Evolutionary conservation across 2,888 invertebrate species (phyloP).

Genomic region (Temnothorax rugatulus): DNA sequence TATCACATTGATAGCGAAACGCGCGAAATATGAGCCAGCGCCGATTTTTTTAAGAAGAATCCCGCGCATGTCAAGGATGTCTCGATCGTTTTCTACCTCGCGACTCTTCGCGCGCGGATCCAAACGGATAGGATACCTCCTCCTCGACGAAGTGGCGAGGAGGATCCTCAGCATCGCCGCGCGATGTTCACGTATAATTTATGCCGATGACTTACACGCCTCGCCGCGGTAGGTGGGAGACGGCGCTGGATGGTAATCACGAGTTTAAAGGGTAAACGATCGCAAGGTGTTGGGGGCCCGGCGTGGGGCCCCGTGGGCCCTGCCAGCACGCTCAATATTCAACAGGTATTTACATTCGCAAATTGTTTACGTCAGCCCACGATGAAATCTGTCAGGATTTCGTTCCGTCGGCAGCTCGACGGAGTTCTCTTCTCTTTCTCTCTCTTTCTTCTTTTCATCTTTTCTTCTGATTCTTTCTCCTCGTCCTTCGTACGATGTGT

Average conservation of each 20-base stretch:
- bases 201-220: slow-evolving; percentile 76
- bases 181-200: slow-evolving; percentile 77
- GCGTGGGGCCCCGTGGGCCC: slow-evolving; percentile 75
- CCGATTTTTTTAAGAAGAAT: neutral
- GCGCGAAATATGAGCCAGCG: neutral
- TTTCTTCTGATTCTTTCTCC: neutral
- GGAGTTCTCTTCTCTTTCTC: slow-evolving; percentile 33
- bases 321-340: slow-evolving; percentile 81
- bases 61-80: slow-evolving; percentile 32
- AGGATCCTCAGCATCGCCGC: slow-evolving; percentile 57
- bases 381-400: slow-evolving; percentile 85
- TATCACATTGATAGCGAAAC: neutral
- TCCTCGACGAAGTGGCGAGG: slow-evolving; percentile 33
- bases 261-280: slow-evolving; percentile 82
- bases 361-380: slow-evolving; percentile 85
- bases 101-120: neutral
- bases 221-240: slow-evolving; percentile 73
- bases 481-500: neutral
- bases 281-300: slow-evolving; percentile 77
- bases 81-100: slow-evolving; percentile 44
- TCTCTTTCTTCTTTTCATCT: neutral
- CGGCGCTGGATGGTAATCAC: slow-evolving; percentile 76
- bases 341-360: slow-evolving; percentile 85
- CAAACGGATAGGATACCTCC: slow-evolving; percentile 24
- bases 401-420: slow-evolving; percentile 77